A percentile compares a stretch with the other conserved stretches of the same genome.
Evolutionary conservation across 2,113 vertebrate species (phyloP).

Genomic region (Saccopteryx bilineata): DNA sequence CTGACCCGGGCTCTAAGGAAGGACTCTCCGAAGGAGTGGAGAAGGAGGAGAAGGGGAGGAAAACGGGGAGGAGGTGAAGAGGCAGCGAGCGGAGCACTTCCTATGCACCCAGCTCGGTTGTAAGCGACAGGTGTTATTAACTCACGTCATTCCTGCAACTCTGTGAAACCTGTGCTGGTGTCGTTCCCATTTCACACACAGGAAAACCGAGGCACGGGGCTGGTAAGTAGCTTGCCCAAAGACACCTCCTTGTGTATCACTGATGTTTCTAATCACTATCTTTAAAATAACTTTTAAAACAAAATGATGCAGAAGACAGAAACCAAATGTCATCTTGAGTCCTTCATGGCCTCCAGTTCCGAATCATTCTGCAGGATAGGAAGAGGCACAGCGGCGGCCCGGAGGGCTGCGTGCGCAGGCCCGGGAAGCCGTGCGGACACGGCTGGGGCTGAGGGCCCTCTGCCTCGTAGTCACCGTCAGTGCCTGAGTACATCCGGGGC

Average conservation of each 20-base stretch:
- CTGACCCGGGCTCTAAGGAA: background rate
- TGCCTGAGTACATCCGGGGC: background rate
- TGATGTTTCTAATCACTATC: background rate
- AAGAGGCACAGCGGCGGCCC: background rate
- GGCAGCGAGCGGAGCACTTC: background rate
- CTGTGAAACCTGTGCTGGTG: background rate
- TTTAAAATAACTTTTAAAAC: background rate
- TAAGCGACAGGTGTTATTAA: background rate
- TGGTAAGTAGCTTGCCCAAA: background rate
- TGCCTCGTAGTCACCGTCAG: background rate
- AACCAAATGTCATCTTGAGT: background rate
- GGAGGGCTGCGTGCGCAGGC: background rate
- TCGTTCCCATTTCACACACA: background rate
- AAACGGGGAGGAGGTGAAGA: background rate
- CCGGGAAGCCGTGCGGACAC: accelerated
- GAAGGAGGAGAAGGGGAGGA: background rate
- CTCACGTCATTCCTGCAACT: background rate
- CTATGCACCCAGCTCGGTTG: background rate
- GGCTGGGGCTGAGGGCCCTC: background rate
- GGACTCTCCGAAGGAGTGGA: background rate
- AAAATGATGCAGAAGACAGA: background rate
- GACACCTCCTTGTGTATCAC: background rate
- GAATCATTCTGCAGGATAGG: background rate
- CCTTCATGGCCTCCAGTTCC: background rate
- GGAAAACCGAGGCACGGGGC: background rate